phyloP scores from a whole-genome alignment of 2,113 vertebrate genomes.

The Oncorhynchus gorbuscha region DNA sequence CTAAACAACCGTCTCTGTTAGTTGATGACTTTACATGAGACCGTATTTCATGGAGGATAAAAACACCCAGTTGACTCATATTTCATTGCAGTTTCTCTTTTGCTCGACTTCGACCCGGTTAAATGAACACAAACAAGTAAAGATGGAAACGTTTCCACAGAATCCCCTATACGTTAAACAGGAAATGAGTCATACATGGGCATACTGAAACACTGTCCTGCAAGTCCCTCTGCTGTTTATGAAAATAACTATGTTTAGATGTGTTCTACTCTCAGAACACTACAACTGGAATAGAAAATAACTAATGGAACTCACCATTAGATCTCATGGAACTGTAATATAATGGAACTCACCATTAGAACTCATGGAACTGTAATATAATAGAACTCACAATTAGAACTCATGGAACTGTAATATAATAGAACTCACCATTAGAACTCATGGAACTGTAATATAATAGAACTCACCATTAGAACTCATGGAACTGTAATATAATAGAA shows the following conservation, averaged over 20 bases:
- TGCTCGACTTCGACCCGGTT: neutral
- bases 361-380: no score
- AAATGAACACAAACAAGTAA: neutral
- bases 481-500: no score
- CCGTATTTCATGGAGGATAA: neutral
- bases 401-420: no score
- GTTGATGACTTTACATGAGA: neutral
- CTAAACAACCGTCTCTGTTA: neutral
- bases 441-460: no score
- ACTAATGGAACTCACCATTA: no score
- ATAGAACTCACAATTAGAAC: no score
- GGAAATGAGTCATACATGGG: neutral
- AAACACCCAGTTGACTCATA: neutral
- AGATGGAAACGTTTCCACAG: conserved; percentile 3
- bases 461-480: no score
- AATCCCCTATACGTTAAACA: conserved; percentile 16
- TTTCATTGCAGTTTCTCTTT: neutral
- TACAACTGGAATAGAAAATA: neutral
- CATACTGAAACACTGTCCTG: neutral
- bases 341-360: no score
- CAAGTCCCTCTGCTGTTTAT: conserved; percentile 12
- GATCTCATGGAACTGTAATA: no score
- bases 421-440: no score
- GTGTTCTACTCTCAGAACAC: neutral
- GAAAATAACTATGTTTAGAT: conserved; percentile 44